Evolutionary conservation across 1,140 invertebrate genomes (phyloP), one percentile per base, ranked within the genome.

Genomic region (Bombus confusus): DNA sequence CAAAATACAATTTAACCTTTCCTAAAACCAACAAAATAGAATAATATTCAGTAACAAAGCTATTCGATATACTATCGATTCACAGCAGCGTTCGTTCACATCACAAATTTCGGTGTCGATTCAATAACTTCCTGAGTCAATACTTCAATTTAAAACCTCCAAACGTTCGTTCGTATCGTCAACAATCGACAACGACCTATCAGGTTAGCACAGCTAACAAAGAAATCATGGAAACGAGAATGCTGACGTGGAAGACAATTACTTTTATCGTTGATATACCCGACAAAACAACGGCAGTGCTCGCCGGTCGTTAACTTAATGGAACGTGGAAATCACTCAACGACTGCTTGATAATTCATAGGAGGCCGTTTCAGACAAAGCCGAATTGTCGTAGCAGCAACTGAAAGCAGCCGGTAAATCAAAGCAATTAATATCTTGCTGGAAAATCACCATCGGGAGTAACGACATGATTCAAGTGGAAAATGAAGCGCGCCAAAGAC

Each of bases 241-340:
- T 28, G 18, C 22, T n/a, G 8, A 74, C 52, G 52, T 62, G 18
- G 39, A 52, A 52, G 47, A 62, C n/a, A 74, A 75, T 75, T 82
- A 82, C 59, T 64, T 82, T 52, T 75, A 82, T 82, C 57, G 41
- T 22, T 2, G 34, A 41, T 41, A 25, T 41, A 34, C 8, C 31
- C 28, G 9, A n/a, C 31, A n/a, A 82, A 82, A 75, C 71, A 43
- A 71, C 64, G 37, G 28, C 10, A 28, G 4, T 12, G 57, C 15
- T 62, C 10, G 18, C 10, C 6, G 25, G 13, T 82, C n/a, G 57
- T 75, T 75, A 82, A 82, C 12, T 64, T 75, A 82, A 73, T 74
- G 80, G 25, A 81, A 81, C 69, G 52, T 74, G 80, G 25, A 81
- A 82, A 75, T 59, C 80, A 75, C 71, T 82, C 28, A 25, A 47